Conservation (phyloP, 2,113 vertebrate species). For the Thryonomys swinderianus region DNA sequence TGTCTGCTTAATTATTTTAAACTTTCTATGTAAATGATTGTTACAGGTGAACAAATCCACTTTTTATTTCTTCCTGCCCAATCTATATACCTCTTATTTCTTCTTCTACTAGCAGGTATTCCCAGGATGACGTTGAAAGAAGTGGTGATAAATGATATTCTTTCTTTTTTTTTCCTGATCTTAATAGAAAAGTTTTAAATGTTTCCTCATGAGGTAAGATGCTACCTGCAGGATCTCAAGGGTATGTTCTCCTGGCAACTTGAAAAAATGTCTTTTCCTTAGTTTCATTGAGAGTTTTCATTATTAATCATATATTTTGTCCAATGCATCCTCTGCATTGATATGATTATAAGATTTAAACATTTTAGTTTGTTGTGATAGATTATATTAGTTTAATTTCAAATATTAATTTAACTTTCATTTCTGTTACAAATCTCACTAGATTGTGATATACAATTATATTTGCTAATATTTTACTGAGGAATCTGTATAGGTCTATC, state of each 20-base stretch:
- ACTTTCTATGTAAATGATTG: neutral
- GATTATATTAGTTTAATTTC: neutral
- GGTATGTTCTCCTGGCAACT: neutral
- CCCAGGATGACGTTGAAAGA: neutral
- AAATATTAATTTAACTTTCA: neutral
- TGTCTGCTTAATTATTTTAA: neutral
- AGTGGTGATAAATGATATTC: accelerated
- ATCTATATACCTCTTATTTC: neutral
- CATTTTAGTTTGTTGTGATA: neutral
- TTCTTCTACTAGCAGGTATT: neutral
- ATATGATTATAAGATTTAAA: neutral
- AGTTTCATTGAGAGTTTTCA: neutral
- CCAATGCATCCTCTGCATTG: neutral
- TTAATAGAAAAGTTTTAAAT: neutral
- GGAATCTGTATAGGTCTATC: too few relatives aligned
- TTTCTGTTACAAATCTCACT: neutral
- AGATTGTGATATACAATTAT: neutral
- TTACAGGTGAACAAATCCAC: neutral
- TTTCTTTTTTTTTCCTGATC: neutral
- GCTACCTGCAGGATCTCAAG: neutral
- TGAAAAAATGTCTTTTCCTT: neutral
- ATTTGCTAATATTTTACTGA: neutral
- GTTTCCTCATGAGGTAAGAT: neutral
- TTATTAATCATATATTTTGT: neutral
- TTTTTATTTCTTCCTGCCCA: neutral